Base-by-base conservation (phyloP, 2,888 invertebrate genomes). In the Amitus sp. region DNA sequence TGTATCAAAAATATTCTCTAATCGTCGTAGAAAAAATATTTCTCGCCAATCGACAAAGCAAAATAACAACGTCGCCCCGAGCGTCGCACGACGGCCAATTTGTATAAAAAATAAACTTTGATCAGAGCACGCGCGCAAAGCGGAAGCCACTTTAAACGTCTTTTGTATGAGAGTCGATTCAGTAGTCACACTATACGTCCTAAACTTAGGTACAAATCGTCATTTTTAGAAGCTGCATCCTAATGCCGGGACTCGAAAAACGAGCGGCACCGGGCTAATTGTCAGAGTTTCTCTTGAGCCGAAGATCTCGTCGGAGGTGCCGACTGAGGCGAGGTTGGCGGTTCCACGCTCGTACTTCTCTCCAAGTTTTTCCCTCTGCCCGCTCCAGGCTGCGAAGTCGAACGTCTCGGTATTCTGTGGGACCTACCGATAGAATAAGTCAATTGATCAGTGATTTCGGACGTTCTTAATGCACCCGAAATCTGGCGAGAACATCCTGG, bases 351-450 rank as follows among this genome's bases (percentile, higher is more conserved):
- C 54, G 79, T 78, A 50, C 79, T 81, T 59, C 82, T 71, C 59
- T 79, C 80, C 71, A 82, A 65, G 3, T 12, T 28, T 39, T 42
- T 57, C 17, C 13, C 15, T 58, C 73, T 79, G 51, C 76, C 73
- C 62, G 78, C 73, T 34, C 77, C 74, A 18, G 84, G 83, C 64
- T 84, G 84, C 2, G 85, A 83, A 27, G 83, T 82, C 27, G 84
- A 82, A 54, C 85, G 80, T 67, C 84, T 85, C 30, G 84, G 82
- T 67, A 84, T 82, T 73, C 85, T 85, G 72, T 73, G 79, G 75
- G 77, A 76, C 70, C 76, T 76, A 13, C 15, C n/a, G n/a, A n/a
- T n/a, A n/a, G n/a, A n/a, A n/a, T n/a, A n/a, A n/a, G n/a, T n/a
- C n/a, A n/a, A n/a, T n/a, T n/a, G n/a, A n/a, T n/a, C n/a, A n/a